These are phyloP conservation scores for Rapana venosa DNA, from an alignment of 2,888 invertebrate species.

Conservation along the genomic window DNA sequence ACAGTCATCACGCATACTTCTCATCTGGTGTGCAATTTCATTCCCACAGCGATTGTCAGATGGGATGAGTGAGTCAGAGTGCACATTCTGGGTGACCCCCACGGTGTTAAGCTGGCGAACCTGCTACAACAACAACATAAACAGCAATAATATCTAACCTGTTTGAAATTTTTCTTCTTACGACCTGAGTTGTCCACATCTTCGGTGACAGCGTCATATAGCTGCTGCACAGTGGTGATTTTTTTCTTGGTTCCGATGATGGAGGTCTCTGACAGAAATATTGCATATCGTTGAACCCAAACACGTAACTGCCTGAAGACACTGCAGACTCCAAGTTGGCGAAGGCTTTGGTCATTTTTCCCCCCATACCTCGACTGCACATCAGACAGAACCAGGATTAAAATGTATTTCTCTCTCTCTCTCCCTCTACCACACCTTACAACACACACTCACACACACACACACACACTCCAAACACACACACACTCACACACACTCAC, in stretches of 20 bases:
- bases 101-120: too few species aligned
- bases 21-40: too few species aligned
- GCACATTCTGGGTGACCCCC: too few species aligned
- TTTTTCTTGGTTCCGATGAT: conserved; percentile 43
- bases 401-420: too few species aligned
- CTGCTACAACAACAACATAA: too few species aligned
- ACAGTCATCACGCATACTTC: too few species aligned
- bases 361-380: conserved; percentile 30
- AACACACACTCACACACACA: neutral
- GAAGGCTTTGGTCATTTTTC: conserved; percentile 27
- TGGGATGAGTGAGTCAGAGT: too few species aligned
- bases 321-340: neutral
- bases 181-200: neutral
- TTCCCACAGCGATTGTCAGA: too few species aligned
- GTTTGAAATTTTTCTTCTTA: neutral
- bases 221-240: conserved; percentile 49
- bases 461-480: too few species aligned
- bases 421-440: too few species aligned
- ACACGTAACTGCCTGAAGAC: conserved; percentile 23
- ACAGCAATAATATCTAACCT: neutral
- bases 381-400: neutral
- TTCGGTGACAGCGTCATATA: neutral
- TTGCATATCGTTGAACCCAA: neutral
- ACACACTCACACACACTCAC: neutral
- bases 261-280: conserved; percentile 39